Evolutionary conservation across 2,888 invertebrate species (phyloP).

Genomic region (Tanypteryx hageni): DNA sequence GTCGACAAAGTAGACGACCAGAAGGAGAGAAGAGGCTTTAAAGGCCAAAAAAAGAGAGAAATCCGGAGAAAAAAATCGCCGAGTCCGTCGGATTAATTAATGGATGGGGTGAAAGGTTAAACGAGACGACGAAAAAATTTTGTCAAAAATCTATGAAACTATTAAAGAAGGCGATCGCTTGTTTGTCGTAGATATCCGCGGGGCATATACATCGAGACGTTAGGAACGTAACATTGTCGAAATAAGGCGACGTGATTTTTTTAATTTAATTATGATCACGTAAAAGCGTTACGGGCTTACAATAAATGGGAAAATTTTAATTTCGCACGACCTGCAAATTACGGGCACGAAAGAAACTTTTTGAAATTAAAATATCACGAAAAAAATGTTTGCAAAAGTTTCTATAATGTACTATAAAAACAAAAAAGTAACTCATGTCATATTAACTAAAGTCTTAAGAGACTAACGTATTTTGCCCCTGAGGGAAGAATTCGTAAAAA

Average conservation of each 20-base stretch:
- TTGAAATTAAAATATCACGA: neutral
- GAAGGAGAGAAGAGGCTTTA: neutral
- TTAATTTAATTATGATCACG: neutral
- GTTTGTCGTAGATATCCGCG: neutral
- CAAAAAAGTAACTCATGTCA: too few species aligned
- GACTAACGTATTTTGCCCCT: too few species aligned
- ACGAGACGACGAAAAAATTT: neutral
- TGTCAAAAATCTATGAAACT: slow-evolving; percentile 1
- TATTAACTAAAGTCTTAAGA: too few species aligned
- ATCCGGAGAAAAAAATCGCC: neutral
- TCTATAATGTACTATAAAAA: too few species aligned
- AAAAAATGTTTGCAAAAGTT: neutral
- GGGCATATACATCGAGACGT: neutral
- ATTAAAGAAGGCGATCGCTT: neutral
- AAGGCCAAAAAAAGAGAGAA: neutral
- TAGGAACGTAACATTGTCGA: neutral
- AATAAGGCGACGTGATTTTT: neutral
- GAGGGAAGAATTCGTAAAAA: too few species aligned
- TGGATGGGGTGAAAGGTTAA: neutral
- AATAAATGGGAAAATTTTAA: too few species aligned
- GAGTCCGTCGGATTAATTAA: slow-evolving; percentile 8
- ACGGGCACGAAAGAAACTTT: neutral
- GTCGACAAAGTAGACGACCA: slow-evolving; percentile 32
- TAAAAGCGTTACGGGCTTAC: neutral
- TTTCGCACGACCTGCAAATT: too few species aligned